phyloP scores from a whole-genome alignment of 2,888 invertebrate species.

The Aporophyla nigra region DNA sequence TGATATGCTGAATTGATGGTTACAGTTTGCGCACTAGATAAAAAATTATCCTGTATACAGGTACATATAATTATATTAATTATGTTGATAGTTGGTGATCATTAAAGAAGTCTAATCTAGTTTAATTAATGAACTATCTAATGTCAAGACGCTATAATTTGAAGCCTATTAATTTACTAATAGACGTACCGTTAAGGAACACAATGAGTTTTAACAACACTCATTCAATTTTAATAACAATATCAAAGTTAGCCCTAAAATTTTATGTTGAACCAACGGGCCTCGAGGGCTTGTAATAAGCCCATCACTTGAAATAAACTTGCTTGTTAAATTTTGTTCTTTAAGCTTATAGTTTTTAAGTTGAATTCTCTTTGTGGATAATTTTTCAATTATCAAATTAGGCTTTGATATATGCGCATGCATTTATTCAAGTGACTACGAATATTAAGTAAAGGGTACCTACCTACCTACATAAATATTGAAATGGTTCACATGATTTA shows the following conservation, averaged over 20 bases:
- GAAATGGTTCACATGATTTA: neutral
- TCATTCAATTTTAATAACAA: slow-evolving; percentile 40
- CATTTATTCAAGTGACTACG: slow-evolving; percentile 62
- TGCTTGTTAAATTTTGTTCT: slow-evolving; percentile 22
- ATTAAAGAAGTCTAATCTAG: too few species aligned
- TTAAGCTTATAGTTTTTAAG: slow-evolving; percentile 22
- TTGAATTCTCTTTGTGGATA: slow-evolving; percentile 31
- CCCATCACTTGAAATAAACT: slow-evolving; percentile 17
- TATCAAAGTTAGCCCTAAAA: slow-evolving; percentile 32
- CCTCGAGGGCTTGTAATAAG: slow-evolving; percentile 28
- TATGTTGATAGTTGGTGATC: neutral
- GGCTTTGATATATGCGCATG: slow-evolving; percentile 65
- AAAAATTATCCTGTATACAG: too few species aligned
- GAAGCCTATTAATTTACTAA: slow-evolving; percentile 4
- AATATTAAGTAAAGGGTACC: neutral
- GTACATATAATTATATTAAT: too few species aligned
- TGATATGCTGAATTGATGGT: too few species aligned
- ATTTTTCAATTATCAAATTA: slow-evolving; percentile 40
- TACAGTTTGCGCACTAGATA: too few species aligned
- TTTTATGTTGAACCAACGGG: slow-evolving; percentile 16
- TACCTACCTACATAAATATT: neutral
- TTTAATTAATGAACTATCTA: neutral
- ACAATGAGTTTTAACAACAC: neutral
- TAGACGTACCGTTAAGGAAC: neutral
- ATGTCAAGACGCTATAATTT: neutral